Percentiles rank a stretch among this genome's conserved stretches.
Conservation (phyloP, 2,888 invertebrate species). For the Yponomeuta evonymella region DNA sequence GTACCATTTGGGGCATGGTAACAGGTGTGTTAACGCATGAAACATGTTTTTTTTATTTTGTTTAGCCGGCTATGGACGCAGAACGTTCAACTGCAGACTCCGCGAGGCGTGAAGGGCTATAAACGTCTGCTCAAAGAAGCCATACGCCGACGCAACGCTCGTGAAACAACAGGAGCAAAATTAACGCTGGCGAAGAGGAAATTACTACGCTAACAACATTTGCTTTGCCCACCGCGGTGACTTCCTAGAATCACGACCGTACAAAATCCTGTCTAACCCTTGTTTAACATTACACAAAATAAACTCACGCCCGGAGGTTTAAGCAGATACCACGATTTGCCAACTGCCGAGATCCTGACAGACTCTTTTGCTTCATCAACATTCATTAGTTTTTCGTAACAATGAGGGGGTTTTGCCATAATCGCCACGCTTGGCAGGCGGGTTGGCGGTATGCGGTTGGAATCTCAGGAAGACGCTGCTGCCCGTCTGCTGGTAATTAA, state of each 20-base stretch:
- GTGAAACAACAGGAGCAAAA: background rate
- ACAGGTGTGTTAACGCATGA: background rate
- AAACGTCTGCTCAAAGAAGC: background rate
- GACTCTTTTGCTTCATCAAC: no score
- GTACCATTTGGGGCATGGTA: background rate
- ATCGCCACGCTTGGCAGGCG: no score
- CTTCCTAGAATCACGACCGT: background rate
- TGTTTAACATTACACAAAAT: no score
- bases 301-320: no score
- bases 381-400: no score
- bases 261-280: background rate
- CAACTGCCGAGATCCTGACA: no score
- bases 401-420: no score
- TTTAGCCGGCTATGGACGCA: background rate
- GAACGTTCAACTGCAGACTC: background rate
- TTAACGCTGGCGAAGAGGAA: background rate
- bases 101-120: background rate
- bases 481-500: no score
- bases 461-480: no score
- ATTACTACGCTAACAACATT: constrained; percentile 4
- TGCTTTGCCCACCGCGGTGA: background rate
- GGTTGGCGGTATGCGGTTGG: no score
- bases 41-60: background rate
- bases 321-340: no score
- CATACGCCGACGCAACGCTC: background rate